Evolutionary conservation across 2,113 vertebrate genomes (phyloP), one percentile per base, ranked within the genome.

Genomic region (Dromaius novaehollandiae): DNA sequence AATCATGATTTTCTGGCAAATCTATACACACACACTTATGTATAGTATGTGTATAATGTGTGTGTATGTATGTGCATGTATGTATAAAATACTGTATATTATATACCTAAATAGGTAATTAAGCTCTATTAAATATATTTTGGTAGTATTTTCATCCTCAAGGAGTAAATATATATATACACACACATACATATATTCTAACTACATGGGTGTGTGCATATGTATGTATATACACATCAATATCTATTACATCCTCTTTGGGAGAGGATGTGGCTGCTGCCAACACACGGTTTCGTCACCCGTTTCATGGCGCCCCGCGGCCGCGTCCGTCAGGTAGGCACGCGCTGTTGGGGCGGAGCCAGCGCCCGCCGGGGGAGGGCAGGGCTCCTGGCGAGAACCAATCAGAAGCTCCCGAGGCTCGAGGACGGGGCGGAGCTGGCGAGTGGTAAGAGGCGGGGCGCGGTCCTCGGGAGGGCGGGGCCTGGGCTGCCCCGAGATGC

Each of bases 31-130:
- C 26, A 7, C 5, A 1, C 13, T 34, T 18, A 24, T 1, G 6
- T 0, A 0, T 1, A 2, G 56, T 30, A 32, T 11, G 15, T 58
- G 28, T 30, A 17, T 3, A 3, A 3, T 2, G 9, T 14, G 8
- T 1, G 9, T 5, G 2, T 3, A 5, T 5, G 3, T 2, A 7
- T 12, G 7, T 2, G 8, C 5, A 11, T 30, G 24, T 16, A 32
- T 32, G 38, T 25, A 1, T 1, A 44, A 7, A 66, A 3, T 2
- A 11, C 11, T 18, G 10, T 32, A 9, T 26, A 58, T 32, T 34
- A 32, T 19, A 19, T 32, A 58, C 56, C 34, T 6, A 18, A 58
- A 58, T 6, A 30, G 15, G 30, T 32, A 58, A 34, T 32, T 58
- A 34, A 58, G 10, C 30, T 74, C 70, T 11, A 30, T 15, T 40